Percentiles rank a stretch among this genome's conserved stretches.
phyloP scores from a whole-genome alignment of 35 echinoderm and acorn worm genomes.

The Apostichopus californicus region DNA sequence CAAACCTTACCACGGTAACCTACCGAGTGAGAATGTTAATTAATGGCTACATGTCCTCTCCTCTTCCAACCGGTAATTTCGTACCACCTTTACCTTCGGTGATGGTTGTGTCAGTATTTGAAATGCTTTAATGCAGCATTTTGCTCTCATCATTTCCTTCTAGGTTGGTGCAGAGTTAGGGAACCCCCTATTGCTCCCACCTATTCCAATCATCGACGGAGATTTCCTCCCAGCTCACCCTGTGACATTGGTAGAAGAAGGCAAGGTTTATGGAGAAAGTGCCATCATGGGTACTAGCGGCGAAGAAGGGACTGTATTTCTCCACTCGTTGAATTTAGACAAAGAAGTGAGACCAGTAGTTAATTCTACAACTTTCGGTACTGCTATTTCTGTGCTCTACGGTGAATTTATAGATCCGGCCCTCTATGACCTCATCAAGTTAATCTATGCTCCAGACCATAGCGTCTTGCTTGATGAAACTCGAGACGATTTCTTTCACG shows the following conservation, averaged over 20 bases:
- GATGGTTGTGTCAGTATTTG: too few species aligned
- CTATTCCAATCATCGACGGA: slow-evolving; percentile 20
- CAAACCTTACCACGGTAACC: too few species aligned
- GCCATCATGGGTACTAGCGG: slow-evolving; percentile 23
- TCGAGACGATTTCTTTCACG: background rate
- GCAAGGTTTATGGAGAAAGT: background rate
- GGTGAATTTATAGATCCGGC: background rate
- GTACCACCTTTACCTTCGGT: too few species aligned
- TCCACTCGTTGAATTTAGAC: background rate
- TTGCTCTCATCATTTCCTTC: background rate
- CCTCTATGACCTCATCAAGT: background rate
- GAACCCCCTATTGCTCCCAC: background rate
- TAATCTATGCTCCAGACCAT: background rate
- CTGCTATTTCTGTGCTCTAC: background rate
- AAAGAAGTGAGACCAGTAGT: slow-evolving; percentile 12
- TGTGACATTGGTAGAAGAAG: background rate
- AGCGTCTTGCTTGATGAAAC: background rate
- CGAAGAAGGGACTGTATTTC: slow-evolving; percentile 25
- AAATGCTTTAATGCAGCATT: too few species aligned
- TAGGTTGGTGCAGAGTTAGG: background rate
- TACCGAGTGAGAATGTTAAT: too few species aligned
- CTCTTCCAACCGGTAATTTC: too few species aligned
- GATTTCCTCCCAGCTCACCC: background rate
- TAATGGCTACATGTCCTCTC: too few species aligned
- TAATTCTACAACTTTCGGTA: background rate